These are phyloP conservation scores for Poecilia gillii DNA, from an alignment of 2,797 vertebrate species.

Conservation along the genomic window DNA sequence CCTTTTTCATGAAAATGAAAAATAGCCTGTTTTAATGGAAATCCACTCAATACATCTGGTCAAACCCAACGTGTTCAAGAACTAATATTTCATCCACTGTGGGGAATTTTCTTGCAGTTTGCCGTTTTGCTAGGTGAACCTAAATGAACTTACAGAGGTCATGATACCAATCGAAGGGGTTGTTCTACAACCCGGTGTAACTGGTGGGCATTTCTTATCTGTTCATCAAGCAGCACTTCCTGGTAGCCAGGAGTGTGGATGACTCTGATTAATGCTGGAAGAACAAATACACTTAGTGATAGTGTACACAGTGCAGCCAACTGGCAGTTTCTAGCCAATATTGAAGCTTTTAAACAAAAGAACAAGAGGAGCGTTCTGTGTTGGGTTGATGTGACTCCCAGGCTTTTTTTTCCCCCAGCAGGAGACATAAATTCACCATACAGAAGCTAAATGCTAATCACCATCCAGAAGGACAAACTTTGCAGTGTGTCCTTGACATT, in stretches of 20 bases:
- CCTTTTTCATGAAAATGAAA: constrained; percentile 46
- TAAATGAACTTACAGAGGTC: constrained; percentile 25
- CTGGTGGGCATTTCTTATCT: constrained; percentile 56
- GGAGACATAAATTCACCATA: constrained; percentile 29
- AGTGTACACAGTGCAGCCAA: constrained; percentile 63
- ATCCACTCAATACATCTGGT: constrained; percentile 44
- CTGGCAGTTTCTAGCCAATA: constrained; percentile 71
- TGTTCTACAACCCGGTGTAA: constrained; percentile 48
- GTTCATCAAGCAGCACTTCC: constrained; percentile 65
- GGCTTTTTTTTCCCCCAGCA: constrained; percentile 32
- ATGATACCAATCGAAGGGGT: constrained; percentile 5
- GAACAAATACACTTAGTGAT: constrained; percentile 74
- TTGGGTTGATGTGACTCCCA: constrained; percentile 40
- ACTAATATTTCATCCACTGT: constrained; percentile 11
- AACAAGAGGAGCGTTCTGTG: constrained; percentile 40
- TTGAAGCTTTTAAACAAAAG: constrained; percentile 60
- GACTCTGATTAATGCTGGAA: constrained; percentile 78
- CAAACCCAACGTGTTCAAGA: constrained; percentile 38
- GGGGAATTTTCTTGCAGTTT: constrained; percentile 36
- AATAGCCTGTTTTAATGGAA: constrained; percentile 47
- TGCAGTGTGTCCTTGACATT: constrained; percentile 66
- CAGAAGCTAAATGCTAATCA: constrained; percentile 38
- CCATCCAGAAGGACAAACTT: constrained; percentile 54
- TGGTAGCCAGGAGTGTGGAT: constrained; percentile 62
- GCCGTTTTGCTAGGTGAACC: constrained; percentile 32